Base-by-base conservation (phyloP, 30 jellyfish, hydroid and myxozoan species). In the Catostylus mosaicus region DNA sequence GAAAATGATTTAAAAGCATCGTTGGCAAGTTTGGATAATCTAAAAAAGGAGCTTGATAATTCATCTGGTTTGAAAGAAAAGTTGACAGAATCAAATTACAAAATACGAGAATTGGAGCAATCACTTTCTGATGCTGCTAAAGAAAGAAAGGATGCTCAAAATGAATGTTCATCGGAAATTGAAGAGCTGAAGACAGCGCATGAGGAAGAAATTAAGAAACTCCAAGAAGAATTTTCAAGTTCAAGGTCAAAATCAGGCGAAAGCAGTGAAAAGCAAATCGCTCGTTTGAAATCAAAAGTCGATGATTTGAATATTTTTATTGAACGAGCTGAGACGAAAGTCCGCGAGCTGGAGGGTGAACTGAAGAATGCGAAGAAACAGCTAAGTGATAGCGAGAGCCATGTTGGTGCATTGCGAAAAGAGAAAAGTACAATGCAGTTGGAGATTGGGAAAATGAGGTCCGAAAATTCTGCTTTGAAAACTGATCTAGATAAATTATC, bases 291-390 rank as follows among this genome's bases (percentile, higher is more conserved):
- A 36, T 76, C 88, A 70, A 76, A 76, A 51, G 77, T 76, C 32
- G 88, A 62, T 45, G 88, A 76, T 76, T 31, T 76, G 79, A 76
- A 76, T 59, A 76, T 76, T 29, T 76, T 76, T 60, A 76, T 76
- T 22, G 88, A 76, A 51, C 77, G 88, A 19, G 88, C 88, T 35
- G 88, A 76, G 59, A 76, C 88, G 45, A 76, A 76, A 43, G 70
- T 61, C 16, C 52, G 47, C 7, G 88, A 73, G 35, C 85, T 70
- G 33, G 88, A 84, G 14, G 47, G 46, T 24, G 88, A 73, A 0
- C 19, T 70, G 32, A 43, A 46, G 27, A 37, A 30, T 5, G 19
- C 75, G 47, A 84, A 63, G 69, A 62, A 43, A 37, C 57, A 84
- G 65, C 45, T 63, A 20, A 52, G 22, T 9, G 95, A 84, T 30